Conservation (phyloP, 2,888 invertebrate species). For the Phoenoteleia sp. region DNA sequence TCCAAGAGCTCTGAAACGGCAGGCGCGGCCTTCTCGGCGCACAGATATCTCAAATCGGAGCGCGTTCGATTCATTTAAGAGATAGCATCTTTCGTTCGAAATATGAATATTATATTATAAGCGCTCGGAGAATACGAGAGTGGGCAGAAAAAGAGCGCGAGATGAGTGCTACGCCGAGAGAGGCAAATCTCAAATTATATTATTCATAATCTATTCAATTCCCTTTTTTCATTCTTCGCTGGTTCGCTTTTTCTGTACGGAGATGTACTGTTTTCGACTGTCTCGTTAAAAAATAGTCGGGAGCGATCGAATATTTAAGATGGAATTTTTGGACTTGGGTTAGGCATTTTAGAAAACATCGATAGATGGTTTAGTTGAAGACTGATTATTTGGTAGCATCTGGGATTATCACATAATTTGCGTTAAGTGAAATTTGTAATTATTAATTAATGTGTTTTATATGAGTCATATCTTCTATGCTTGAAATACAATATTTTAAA, state of each 20-base stretch:
- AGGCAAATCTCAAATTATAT: conserved; percentile 66
- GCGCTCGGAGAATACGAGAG: conserved; percentile 75
- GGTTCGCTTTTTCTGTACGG: conserved; percentile 30
- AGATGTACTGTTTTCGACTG: conserved; percentile 29
- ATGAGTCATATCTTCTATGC: too few species aligned
- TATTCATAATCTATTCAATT: conserved; percentile 71
- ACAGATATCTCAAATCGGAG: conserved; percentile 85
- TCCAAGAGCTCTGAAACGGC: conserved; percentile 63
- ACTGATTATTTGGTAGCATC: too few species aligned
- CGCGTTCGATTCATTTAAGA: conserved; percentile 86
- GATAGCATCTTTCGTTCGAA: conserved; percentile 86
- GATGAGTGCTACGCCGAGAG: conserved; percentile 56
- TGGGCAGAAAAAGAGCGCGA: conserved; percentile 67
- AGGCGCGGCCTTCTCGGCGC: conserved; percentile 77
- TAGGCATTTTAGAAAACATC: too few species aligned
- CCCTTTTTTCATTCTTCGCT: conserved; percentile 63
- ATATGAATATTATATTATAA: conserved; percentile 86
- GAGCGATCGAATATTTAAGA: conserved; percentile 19
- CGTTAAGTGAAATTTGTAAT: too few species aligned
- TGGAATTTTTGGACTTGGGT: neutral
- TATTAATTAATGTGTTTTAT: too few species aligned
- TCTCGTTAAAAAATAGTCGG: conserved; percentile 8
- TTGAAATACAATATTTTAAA: too few species aligned
- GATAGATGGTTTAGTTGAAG: too few species aligned
- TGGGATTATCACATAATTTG: too few species aligned